These are phyloP conservation scores for Pyrgilauda ruficollis DNA, from an alignment of 2,113 vertebrate species.

Conservation along the genomic window DNA sequence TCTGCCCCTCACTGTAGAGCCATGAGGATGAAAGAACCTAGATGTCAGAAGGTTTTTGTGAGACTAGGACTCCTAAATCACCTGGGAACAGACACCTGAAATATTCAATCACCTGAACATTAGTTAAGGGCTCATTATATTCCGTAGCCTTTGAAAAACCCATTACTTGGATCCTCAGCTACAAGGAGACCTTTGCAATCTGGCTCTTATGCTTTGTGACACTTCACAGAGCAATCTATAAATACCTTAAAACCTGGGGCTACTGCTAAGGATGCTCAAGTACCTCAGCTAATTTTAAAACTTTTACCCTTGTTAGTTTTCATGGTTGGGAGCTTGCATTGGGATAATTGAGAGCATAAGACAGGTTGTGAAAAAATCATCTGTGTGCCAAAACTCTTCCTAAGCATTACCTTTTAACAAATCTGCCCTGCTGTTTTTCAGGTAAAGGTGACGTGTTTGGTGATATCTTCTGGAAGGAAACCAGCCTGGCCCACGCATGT, in stretches of 20 bases:
- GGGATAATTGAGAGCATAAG: background rate
- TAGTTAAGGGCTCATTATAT: background rate
- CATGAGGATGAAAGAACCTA: background rate
- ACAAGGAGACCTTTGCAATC: background rate
- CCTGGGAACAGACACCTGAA: background rate
- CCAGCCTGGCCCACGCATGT: conserved; percentile 88
- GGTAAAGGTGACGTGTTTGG: conserved; percentile 98
- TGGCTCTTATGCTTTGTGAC: background rate
- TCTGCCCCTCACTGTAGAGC: background rate
- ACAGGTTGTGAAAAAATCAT: background rate
- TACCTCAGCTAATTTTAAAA: background rate
- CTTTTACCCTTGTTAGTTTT: background rate
- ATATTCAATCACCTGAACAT: background rate
- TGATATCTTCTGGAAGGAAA: conserved; percentile 97
- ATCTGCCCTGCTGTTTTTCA: conserved; percentile 60
- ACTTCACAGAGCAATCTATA: background rate
- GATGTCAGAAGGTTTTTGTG: background rate
- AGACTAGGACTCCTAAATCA: background rate
- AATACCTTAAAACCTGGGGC: background rate
- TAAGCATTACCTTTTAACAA: background rate
- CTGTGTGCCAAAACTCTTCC: background rate
- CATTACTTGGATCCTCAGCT: background rate
- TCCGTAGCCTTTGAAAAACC: background rate
- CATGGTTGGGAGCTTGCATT: background rate
- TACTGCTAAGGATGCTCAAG: background rate